Evolutionary conservation across 2,888 invertebrate genomes (phyloP).

Genomic region (Scaptomyza parva): DNA sequence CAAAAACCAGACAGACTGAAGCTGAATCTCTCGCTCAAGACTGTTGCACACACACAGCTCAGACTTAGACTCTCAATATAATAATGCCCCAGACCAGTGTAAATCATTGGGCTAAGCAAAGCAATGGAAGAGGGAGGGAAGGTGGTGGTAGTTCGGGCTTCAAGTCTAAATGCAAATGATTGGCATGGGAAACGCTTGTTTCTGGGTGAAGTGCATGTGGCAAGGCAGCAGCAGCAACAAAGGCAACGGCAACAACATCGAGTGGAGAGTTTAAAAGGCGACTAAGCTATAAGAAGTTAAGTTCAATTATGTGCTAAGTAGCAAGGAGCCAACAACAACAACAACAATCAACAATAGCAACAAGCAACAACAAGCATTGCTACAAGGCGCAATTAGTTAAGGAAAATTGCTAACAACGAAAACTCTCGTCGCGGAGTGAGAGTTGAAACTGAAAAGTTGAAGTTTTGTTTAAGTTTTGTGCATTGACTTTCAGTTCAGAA

Average conservation of each 20-base stretch:
- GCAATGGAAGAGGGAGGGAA: neutral
- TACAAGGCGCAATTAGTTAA: constrained; percentile 52
- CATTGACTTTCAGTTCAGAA: constrained; percentile 3
- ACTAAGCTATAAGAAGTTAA: constrained; percentile 56
- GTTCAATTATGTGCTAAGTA: constrained; percentile 76
- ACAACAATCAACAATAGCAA: constrained; percentile 26
- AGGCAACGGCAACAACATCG: constrained; percentile 7
- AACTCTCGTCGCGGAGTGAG: constrained; percentile 40
- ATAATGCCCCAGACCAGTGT: constrained; percentile 66
- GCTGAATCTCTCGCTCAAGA: neutral
- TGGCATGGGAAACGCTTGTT: constrained; percentile 73
- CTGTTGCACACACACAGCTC: neutral
- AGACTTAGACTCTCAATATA: too few relatives aligned
- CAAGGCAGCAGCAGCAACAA: constrained; percentile 7
- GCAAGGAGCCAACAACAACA: constrained; percentile 50
- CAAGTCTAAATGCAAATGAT: constrained; percentile 66
- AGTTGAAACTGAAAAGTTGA: constrained; percentile 28
- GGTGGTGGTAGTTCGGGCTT: constrained; percentile 12
- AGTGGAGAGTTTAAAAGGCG: constrained; percentile 28
- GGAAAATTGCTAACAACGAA: constrained; percentile 49
- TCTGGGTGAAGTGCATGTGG: constrained; percentile 48
- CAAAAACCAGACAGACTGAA: too few relatives aligned
- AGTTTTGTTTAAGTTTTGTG: constrained; percentile 2
- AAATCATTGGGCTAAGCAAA: constrained; percentile 51
- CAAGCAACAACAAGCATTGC: constrained; percentile 10